These are phyloP conservation scores for Rutilus rutilus DNA, from an alignment of 2,113 vertebrate species.

Conservation along the genomic window DNA sequence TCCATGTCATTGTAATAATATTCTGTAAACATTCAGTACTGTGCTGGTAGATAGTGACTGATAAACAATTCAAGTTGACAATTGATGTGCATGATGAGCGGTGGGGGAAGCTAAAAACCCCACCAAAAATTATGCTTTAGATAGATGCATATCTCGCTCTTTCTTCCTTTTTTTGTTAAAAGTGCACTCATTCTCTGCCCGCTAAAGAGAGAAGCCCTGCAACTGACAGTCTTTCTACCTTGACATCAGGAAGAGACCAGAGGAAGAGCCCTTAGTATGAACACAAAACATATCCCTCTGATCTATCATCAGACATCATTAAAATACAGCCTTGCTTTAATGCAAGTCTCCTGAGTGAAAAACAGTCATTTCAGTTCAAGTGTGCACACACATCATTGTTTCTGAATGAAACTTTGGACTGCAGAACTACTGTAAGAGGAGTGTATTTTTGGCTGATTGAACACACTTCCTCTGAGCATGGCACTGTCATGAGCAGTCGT, in stretches of 20 bases:
- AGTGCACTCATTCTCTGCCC: slow-evolving; percentile 7
- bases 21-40: slow-evolving; percentile 6
- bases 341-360: slow-evolving; percentile 56
- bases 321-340: slow-evolving; percentile 42
- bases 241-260: not conserved
- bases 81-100: not conserved
- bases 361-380: slow-evolving; percentile 9
- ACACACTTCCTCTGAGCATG: not conserved
- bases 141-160: not conserved
- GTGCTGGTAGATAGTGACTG: slow-evolving; percentile 1
- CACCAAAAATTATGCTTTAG: not conserved
- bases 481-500: slow-evolving; percentile 1
- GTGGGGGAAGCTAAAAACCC: not conserved
- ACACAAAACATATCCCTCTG: slow-evolving; percentile 11
- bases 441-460: slow-evolving; percentile 16
- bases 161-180: not conserved
- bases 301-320: slow-evolving; percentile 16
- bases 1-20: not conserved
- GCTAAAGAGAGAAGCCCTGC: not conserved
- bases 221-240: not conserved
- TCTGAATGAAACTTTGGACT: slow-evolving; percentile 7
- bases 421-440: not conserved
- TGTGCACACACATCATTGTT: not conserved
- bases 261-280: slow-evolving; percentile 30
- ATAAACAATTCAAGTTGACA: not conserved